Conservation (phyloP, 2,888 invertebrate genomes). For the Mylabris sibirica region DNA sequence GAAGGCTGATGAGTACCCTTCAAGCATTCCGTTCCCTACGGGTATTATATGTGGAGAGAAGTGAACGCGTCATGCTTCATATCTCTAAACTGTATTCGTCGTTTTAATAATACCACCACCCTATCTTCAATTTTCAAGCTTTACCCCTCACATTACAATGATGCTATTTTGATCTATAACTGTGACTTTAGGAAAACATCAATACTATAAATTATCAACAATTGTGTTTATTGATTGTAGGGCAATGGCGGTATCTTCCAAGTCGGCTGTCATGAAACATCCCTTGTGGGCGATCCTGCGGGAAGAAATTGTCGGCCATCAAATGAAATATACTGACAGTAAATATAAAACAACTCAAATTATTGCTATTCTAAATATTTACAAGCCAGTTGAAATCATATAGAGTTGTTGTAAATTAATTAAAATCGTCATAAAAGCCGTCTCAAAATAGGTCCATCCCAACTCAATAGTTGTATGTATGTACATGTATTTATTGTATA, state of each 20-base stretch:
- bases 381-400: too few species aligned
- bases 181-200: constrained; percentile 2
- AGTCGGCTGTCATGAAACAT: constrained; percentile 11
- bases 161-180: background rate
- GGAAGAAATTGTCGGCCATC: constrained; percentile 7
- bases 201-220: constrained; percentile 21
- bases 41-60: constrained; percentile 21
- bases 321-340: background rate
- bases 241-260: constrained; percentile 16
- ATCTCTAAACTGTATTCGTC: constrained; percentile 26
- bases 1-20: constrained; percentile 32
- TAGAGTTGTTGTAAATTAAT: background rate
- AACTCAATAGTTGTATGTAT: constrained; percentile 30
- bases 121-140: background rate
- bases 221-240: constrained; percentile 20
- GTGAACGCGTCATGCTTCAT: constrained; percentile 22
- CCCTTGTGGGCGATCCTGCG: constrained; percentile 3
- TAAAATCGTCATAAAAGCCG: constrained; percentile 13
- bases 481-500: background rate
- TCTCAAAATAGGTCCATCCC: constrained; percentile 45
- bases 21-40: constrained; percentile 22
- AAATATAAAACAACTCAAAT: too few species aligned
- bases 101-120: constrained; percentile 20
- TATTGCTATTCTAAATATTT: too few species aligned
- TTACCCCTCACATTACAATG: background rate